Evolutionary conservation across 1,140 invertebrate genomes (phyloP).

Genomic region (Leptoteleia sp.): DNA sequence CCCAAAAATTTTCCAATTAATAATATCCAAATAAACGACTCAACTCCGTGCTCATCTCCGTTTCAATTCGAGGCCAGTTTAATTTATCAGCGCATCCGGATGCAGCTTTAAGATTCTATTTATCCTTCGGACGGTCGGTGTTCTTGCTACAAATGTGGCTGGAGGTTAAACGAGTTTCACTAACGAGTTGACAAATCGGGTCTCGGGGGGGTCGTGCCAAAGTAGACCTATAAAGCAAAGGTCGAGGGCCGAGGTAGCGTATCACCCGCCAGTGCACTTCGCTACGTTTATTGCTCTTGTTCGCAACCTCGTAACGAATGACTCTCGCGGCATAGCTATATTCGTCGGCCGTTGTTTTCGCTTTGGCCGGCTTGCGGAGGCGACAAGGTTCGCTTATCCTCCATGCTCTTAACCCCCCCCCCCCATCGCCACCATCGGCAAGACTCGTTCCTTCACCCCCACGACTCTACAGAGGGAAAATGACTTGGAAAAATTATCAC

Average conservation of each 20-base stretch:
- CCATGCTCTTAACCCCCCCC: slow-evolving; percentile 31
- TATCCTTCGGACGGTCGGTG: slow-evolving; percentile 49
- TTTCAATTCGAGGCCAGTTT: no score
- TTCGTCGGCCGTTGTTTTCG: slow-evolving; percentile 42
- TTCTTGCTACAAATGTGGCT: slow-evolving; percentile 64
- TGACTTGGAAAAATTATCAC: slow-evolving; percentile 19
- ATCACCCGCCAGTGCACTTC: slow-evolving; percentile 76
- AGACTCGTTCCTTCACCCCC: no score
- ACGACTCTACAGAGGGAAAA: slow-evolving; percentile 4
- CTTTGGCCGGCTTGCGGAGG: slow-evolving; percentile 21
- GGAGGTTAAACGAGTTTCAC: slow-evolving; percentile 79
- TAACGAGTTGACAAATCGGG: slow-evolving; percentile 82
- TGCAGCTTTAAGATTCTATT: slow-evolving; percentile 3
- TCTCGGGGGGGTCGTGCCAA: slow-evolving; percentile 79
- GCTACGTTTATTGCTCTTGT: slow-evolving; percentile 79
- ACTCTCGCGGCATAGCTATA: slow-evolving; percentile 69
- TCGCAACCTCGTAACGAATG: slow-evolving; percentile 79
- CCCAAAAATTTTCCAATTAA: no score
- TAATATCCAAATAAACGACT: no score
- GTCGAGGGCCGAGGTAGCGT: slow-evolving; percentile 72
- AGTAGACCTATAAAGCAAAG: slow-evolving; percentile 80
- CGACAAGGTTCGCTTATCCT: slow-evolving; percentile 67
- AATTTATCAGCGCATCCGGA: no score
- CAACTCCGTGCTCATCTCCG: no score
- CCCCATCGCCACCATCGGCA: no score